Conservation (phyloP, 2,797 vertebrate species). For the Lepilemur septentrionalis region DNA sequence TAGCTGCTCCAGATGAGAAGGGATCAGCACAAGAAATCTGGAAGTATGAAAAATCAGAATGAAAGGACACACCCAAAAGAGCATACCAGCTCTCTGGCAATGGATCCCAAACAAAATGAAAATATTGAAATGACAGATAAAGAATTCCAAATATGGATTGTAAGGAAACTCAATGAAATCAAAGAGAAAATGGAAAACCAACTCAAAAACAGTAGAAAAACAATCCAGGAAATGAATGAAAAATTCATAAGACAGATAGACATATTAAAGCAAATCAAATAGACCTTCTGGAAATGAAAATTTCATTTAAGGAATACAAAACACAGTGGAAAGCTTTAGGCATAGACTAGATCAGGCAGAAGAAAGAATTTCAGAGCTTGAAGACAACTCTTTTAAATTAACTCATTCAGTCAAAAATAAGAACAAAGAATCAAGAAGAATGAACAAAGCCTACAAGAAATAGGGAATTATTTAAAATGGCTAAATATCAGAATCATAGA, state of each 20-base stretch:
- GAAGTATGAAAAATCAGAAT: too few relatives aligned
- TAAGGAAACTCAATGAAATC: not conserved
- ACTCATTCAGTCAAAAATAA: not conserved
- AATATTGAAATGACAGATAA: not conserved
- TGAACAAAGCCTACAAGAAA: not conserved
- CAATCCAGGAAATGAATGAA: not conserved
- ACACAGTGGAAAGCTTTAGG: not conserved
- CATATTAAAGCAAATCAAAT: not conserved
- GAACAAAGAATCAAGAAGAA: not conserved
- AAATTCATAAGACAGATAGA: not conserved
- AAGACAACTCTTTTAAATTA: not conserved
- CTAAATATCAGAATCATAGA: not conserved
- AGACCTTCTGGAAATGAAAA: not conserved
- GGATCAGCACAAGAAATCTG: too few relatives aligned
- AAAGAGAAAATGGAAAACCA: not conserved
- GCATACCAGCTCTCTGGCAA: too few relatives aligned
- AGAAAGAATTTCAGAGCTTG: not conserved
- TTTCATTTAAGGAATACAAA: not conserved
- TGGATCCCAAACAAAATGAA: not conserved
- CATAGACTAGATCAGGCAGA: not conserved
- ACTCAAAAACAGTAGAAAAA: not conserved
- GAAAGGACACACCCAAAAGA: too few relatives aligned
- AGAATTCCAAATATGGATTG: not conserved
- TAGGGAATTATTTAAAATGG: not conserved
- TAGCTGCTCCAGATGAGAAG: too few relatives aligned